Evolutionary conservation across 2,888 invertebrate species (phyloP).

Genomic region (Ypsolopha scabrella): DNA sequence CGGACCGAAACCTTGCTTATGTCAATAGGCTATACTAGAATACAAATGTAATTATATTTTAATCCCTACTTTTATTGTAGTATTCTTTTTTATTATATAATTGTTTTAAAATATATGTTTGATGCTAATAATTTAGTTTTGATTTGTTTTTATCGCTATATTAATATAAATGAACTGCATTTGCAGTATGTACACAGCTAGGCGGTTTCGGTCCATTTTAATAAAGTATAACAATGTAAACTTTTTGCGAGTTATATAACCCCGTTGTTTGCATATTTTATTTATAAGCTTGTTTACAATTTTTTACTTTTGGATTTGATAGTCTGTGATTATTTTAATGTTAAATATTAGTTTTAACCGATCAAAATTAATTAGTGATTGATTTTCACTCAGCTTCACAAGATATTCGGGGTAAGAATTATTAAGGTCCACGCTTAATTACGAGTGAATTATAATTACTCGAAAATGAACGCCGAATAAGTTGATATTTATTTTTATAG

Average conservation of each 20-base stretch:
- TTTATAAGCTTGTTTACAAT: too few relatives aligned
- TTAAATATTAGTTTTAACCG: slow-evolving; percentile 2
- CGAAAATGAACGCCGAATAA: neutral
- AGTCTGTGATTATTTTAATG: slow-evolving; percentile 7
- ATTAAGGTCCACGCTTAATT: too few relatives aligned
- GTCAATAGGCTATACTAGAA: neutral
- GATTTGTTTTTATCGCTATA: neutral
- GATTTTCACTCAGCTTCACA: too few relatives aligned
- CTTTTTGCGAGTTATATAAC: too few relatives aligned
- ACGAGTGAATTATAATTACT: too few relatives aligned
- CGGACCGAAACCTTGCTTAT: neutral
- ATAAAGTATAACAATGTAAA: too few relatives aligned
- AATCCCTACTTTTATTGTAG: neutral
- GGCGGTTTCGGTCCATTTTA: too few relatives aligned
- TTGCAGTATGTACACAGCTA: too few relatives aligned
- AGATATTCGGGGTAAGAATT: too few relatives aligned
- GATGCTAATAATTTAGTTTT: neutral
- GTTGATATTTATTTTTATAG: neutral
- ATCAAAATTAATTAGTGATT: slow-evolving; percentile 4
- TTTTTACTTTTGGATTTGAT: slow-evolving; percentile 8
- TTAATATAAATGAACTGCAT: too few relatives aligned
- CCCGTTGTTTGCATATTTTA: too few relatives aligned
- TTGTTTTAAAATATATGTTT: neutral
- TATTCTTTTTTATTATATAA: neutral
- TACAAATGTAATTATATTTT: too few relatives aligned